These are phyloP conservation scores for Ditula angustiorana DNA, from an alignment of 2,888 invertebrate species.

Conservation along the genomic window DNA sequence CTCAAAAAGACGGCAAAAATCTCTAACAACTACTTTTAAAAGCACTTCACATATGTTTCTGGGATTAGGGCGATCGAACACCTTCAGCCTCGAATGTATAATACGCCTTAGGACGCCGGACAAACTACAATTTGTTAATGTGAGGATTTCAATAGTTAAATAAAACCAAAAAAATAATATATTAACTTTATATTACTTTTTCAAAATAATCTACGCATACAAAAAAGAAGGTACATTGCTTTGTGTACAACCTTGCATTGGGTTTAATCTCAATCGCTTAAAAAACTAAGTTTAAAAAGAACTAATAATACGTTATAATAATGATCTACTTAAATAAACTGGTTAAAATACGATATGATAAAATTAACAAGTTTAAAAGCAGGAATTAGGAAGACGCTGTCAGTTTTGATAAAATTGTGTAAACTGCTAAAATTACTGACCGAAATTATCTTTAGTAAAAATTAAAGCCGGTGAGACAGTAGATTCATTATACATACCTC, in stretches of 20 bases:
- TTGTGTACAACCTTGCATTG: conserved; percentile 66
- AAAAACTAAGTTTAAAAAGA: conserved; percentile 9
- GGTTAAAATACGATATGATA: neutral
- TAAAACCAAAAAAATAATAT: conserved; percentile 51
- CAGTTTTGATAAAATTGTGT: too few relatives aligned
- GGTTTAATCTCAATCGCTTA: conserved; percentile 59
- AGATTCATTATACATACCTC: too few relatives aligned
- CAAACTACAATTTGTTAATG: too few relatives aligned
- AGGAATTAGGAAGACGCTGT: neutral
- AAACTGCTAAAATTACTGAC: too few relatives aligned
- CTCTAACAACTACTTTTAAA: too few relatives aligned
- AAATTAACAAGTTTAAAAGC: neutral
- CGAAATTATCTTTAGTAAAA: too few relatives aligned
- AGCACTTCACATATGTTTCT: too few relatives aligned
- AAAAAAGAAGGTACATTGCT: conserved; percentile 69
- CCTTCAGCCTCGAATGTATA: too few relatives aligned
- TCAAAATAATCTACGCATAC: conserved; percentile 64
- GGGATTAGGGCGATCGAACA: too few relatives aligned
- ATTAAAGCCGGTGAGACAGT: too few relatives aligned
- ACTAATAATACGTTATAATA: conserved; percentile 7
- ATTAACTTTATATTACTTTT: conserved; percentile 65
- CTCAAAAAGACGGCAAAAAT: too few relatives aligned
- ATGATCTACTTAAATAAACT: neutral
- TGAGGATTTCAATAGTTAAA: conserved; percentile 8
- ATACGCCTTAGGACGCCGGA: too few relatives aligned